phyloP scores from a whole-genome alignment of 2,113 vertebrate genomes.

The Petaurus breviceps region DNA sequence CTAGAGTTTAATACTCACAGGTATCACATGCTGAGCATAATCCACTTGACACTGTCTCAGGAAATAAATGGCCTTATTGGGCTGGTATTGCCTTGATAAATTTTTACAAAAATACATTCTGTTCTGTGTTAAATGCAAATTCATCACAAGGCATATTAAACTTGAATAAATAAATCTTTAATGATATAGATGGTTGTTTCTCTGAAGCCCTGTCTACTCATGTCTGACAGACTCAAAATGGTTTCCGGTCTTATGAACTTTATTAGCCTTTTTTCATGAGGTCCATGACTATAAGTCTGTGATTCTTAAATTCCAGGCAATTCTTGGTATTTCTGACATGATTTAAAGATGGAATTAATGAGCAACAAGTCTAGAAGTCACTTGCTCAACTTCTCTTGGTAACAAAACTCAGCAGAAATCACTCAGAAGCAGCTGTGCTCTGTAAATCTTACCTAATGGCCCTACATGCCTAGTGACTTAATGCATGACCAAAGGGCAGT shows the following conservation, averaged over 20 bases:
- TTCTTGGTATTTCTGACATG: slow-evolving; percentile 53
- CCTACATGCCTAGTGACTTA: slow-evolving; percentile 71
- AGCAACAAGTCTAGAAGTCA: slow-evolving; percentile 55
- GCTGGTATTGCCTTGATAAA: slow-evolving; percentile 51
- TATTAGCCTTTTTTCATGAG: slow-evolving; percentile 38
- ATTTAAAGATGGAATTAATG: slow-evolving; percentile 71
- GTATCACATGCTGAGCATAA: slow-evolving; percentile 54
- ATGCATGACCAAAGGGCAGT: slow-evolving; percentile 51
- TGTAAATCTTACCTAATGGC: slow-evolving; percentile 50
- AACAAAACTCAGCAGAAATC: slow-evolving; percentile 56
- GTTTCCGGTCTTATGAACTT: slow-evolving; percentile 3
- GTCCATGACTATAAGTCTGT: slow-evolving; percentile 41
- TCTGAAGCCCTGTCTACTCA: slow-evolving; percentile 40
- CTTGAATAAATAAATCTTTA: slow-evolving; percentile 71
- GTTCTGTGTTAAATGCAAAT: slow-evolving; percentile 63
- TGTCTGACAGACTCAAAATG: slow-evolving; percentile 53
- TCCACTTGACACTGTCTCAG: slow-evolving; percentile 58
- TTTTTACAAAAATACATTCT: slow-evolving; percentile 60
- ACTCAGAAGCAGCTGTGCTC: slow-evolving; percentile 66
- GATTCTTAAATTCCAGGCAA: slow-evolving; percentile 51
- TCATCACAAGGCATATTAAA: slow-evolving; percentile 67
- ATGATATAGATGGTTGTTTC: slow-evolving; percentile 42
- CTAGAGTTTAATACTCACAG: slow-evolving; percentile 58
- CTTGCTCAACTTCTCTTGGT: slow-evolving; percentile 70
- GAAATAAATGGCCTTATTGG: slow-evolving; percentile 57